A percentile compares a stretch with the other conserved stretches of the same genome.
phyloP scores from a whole-genome alignment of 2,888 invertebrate species.

The Melolontha melolontha region DNA sequence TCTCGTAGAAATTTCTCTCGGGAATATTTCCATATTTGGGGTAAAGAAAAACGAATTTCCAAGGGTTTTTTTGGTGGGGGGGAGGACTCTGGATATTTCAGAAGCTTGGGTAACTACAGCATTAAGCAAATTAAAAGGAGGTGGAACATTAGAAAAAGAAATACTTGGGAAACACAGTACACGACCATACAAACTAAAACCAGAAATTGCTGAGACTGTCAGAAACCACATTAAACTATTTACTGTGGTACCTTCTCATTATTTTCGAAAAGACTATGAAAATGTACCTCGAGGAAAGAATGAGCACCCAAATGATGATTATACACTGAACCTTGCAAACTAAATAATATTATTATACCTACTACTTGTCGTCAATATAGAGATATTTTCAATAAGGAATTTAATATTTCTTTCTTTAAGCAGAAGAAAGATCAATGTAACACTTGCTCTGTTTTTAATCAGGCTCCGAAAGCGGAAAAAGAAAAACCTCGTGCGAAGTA shows the following conservation, averaged over 20 bases:
- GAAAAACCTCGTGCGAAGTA: too few relatives aligned
- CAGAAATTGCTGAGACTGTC: too few relatives aligned
- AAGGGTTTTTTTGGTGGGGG: too few relatives aligned
- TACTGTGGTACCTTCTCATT: not conserved
- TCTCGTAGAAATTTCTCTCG: slow-evolving; percentile 5
- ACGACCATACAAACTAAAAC: too few relatives aligned
- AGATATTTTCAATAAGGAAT: slow-evolving; percentile 29
- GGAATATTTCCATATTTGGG: not conserved
- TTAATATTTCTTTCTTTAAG: slow-evolving; percentile 30
- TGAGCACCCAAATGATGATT: slow-evolving; percentile 4
- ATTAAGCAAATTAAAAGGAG: not conserved
- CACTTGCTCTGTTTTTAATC: not conserved
- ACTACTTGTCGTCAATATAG: slow-evolving; percentile 21
- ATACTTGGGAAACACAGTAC: not conserved
- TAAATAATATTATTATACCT: slow-evolving; percentile 14
- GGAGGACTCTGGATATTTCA: not conserved
- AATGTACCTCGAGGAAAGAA: not conserved
- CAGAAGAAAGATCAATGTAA: slow-evolving; percentile 15
- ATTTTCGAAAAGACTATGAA: not conserved
- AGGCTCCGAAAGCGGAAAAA: too few relatives aligned
- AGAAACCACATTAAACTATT: too few relatives aligned
- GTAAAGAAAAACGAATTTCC: too few relatives aligned
- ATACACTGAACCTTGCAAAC: not conserved
- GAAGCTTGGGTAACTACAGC: slow-evolving; percentile 1
- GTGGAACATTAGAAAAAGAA: not conserved